Base-by-base conservation (phyloP, 2,888 invertebrate species). In the Hyppa rectilinea region DNA sequence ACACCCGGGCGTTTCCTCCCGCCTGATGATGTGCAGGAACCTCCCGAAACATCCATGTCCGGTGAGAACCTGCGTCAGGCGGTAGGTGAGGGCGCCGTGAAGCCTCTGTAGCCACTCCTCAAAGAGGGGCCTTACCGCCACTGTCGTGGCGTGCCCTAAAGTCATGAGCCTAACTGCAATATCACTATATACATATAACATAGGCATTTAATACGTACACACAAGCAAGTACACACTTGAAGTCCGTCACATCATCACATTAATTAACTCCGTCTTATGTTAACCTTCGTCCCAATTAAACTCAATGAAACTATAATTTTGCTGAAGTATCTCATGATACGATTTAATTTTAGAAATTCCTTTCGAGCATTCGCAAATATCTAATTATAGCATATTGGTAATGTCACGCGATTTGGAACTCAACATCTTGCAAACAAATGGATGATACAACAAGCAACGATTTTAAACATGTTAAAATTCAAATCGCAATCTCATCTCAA, bases 221-320 rank as follows among this genome's bases (percentile, higher is more conserved):
- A 50, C 7, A 20, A 71, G 20, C 60, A 62, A 58, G 45, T 20
- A 52, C 26, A 76, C 50, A 36, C 43, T 84, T 75, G 65, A 77
- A 80, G 73, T 71, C 67, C 74, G 68, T 66, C 82, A 82, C 71
- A 82, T 82, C 80, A 81, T 78, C 78, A 71, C 69, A 87, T 73
- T 88, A 90, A 90, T 89, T 80, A 87, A 84, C 84, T 75, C 71
- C 78, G 62, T 85, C 82, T 84, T 84, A 70, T 87, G 82, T 87
- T 87, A 89, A 86, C 92, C 92, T 92, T 91, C 91, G 65, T 84
- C 84, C 83, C 91, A 92, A 92, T 94, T 92, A 88, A 79, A 81
- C 82, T 83, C 89, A 92, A 93, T 93, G 80, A 90, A 88, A 87
- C 80, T 85, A 85, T 75, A 61, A 66, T 79, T 69, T 68, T 31